Evolutionary conservation across 2,797 vertebrate species (phyloP), one percentile per base, ranked within the genome.

Genomic region (Cyprinella venusta): DNA sequence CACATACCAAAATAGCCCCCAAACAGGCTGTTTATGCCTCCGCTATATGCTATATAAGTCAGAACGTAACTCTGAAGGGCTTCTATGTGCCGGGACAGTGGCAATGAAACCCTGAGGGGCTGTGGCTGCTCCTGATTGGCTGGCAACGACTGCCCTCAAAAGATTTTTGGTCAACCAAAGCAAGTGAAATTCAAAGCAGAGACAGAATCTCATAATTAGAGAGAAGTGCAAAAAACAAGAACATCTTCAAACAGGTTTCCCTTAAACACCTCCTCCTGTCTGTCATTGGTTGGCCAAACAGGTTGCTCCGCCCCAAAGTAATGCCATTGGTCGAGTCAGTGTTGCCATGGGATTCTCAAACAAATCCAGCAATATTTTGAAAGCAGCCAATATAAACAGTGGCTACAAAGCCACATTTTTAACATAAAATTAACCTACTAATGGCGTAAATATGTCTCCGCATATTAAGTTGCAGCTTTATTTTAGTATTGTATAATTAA

Each of bases 1-100:
- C 92, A 91, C 85, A 89, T 92, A 87, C 91, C 91, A 75, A 84
- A 95, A 94, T 94, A 94, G 90, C 83, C 56, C 18, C 64, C 52
- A 59, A 83, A 77, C 67, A 83, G 67, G 75, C 88, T 90, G 90
- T 93, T 93, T 90, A 93, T 91, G 87, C 61, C 87, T 80, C 80
- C 86, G 87, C 76, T 89, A 91, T 91, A 90, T 33, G 59, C 24
- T 19, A 13, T 42, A 30, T 90, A 65, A 87, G 33, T 90, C 76
- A 90, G 87, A 90, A 88, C 82, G 84, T 80, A 85, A 81, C 88
- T 84, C 54, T 76, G 30, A 54, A 26, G 68, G 54, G 69, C 74
- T 70, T 50, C 79, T 80, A 42, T 79, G 33, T 71, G 82, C 81
- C 77, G 87, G 87, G 85, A 74, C 84, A 88, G 89, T 89, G 30